Evolutionary conservation across 1,140 invertebrate genomes (phyloP).

Genomic region (Drosophila guanche): DNA sequence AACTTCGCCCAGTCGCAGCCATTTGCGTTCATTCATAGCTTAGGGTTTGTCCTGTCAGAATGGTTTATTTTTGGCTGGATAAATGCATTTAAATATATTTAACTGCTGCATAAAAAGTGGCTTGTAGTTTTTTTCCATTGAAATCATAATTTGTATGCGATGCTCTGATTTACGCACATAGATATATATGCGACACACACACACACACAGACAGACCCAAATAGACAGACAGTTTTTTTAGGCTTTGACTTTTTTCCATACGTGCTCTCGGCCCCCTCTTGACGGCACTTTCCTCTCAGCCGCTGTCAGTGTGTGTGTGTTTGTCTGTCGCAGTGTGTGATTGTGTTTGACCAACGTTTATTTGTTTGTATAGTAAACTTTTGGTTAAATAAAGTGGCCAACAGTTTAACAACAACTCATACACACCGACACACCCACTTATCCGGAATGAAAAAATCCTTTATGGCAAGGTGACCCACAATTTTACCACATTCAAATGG

Average conservation of each 20-base stretch:
- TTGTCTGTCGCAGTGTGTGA: conserved; percentile 9
- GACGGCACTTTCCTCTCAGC: neutral
- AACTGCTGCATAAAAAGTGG: conserved; percentile 8
- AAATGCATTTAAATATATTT: conserved; percentile 29
- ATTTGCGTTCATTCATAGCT: neutral
- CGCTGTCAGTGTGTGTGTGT: neutral
- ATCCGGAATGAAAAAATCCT: conserved; percentile 21
- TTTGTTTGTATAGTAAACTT: conserved; percentile 81
- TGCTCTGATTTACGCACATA: conserved; percentile 38
- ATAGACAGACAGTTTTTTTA: conserved; percentile 18
- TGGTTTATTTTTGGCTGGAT: conserved; percentile 25
- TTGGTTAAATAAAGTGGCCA: conserved; percentile 82
- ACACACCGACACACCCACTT: conserved; percentile 40
- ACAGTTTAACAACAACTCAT: conserved; percentile 62
- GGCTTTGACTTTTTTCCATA: conserved; percentile 25
- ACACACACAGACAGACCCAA: neutral
- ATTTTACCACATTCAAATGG: conserved; percentile 63
- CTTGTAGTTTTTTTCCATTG: conserved; percentile 39
- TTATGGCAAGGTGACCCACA: conserved; percentile 60
- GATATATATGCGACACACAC: neutral
- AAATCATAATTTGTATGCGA: conserved; percentile 50
- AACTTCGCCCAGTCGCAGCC: neutral
- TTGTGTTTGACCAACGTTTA: conserved; percentile 66
- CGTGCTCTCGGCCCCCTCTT: too few relatives aligned
- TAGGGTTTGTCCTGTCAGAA: conserved; percentile 31